A percentile compares a stretch with the other conserved stretches of the same genome.
phyloP scores from a whole-genome alignment of 2,797 vertebrate genomes.

The Gymnopithys bicolor region DNA sequence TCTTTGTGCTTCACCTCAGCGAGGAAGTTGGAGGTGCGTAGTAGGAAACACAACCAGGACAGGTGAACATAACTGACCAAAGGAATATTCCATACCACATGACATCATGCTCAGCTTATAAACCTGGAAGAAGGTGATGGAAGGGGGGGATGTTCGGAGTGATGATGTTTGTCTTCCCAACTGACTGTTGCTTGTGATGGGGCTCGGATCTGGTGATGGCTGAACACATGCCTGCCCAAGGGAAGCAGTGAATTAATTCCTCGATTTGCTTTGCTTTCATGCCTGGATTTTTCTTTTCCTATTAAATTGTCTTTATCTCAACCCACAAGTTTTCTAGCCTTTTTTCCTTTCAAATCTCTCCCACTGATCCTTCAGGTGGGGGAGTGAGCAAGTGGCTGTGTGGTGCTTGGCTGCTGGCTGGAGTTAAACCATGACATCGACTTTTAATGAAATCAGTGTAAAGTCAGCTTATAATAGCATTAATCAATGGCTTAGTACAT shows the following conservation, averaged over 20 bases:
- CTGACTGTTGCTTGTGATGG: fast-evolving
- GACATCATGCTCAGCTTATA: neutral
- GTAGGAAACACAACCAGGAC: neutral
- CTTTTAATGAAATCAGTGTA: neutral
- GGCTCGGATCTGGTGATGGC: neutral
- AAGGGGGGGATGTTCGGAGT: neutral
- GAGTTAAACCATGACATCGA: neutral
- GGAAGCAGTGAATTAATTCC: neutral
- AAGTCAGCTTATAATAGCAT: neutral
- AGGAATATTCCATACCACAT: neutral
- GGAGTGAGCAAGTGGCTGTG: neutral
- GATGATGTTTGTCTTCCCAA: neutral
- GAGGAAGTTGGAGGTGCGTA: neutral
- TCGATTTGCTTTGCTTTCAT: neutral
- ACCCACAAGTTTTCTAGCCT: neutral
- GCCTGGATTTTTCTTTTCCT: neutral
- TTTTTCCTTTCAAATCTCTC: neutral
- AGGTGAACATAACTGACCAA: no score
- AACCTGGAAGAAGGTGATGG: neutral
- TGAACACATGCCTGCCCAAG: neutral
- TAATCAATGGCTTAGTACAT: slow-evolving; percentile 1
- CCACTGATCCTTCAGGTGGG: neutral
- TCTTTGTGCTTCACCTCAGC: fast-evolving
- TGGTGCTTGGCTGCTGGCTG: neutral
- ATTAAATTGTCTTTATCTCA: neutral